These are phyloP conservation scores for Laodelphax striatellus DNA, from an alignment of 1,140 invertebrate genomes.

Conservation along the genomic window DNA sequence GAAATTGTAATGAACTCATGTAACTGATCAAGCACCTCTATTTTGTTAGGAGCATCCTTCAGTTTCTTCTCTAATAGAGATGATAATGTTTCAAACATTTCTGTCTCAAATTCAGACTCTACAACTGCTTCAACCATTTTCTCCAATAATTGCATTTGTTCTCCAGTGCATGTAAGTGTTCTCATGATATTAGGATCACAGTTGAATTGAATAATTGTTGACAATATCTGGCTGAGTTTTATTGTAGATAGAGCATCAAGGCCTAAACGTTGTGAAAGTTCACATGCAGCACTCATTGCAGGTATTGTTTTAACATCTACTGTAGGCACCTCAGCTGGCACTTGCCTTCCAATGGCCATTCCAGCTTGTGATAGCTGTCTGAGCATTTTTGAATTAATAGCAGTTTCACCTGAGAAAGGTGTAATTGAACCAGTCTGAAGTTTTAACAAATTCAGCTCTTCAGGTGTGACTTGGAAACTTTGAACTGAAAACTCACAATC, in stretches of 20 bases:
- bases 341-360: constrained; percentile 53
- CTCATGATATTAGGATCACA: not conserved
- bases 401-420: constrained; percentile 41
- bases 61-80: constrained; percentile 18
- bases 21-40: constrained; percentile 15
- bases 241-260: constrained; percentile 31
- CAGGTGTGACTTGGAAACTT: constrained; percentile 58
- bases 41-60: constrained; percentile 6
- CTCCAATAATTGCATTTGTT: constrained; percentile 5
- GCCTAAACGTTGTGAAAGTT: constrained; percentile 33
- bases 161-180: not conserved
- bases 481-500: constrained; percentile 55
- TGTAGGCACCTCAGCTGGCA: constrained; percentile 43
- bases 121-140: constrained; percentile 13
- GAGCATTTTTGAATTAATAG: constrained; percentile 53
- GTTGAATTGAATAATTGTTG: constrained; percentile 15
- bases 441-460: constrained; percentile 50
- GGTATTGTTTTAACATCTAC: constrained; percentile 38
- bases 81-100: constrained; percentile 14
- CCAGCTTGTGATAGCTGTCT: constrained; percentile 55
- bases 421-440: constrained; percentile 27
- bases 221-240: constrained; percentile 31
- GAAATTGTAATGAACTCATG: constrained; percentile 16
- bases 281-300: constrained; percentile 33
- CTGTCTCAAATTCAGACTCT: constrained; percentile 14